These are phyloP conservation scores for Quadroppia sp. DNA, from an alignment of 2,888 invertebrate genomes.

Conservation along the genomic window DNA sequence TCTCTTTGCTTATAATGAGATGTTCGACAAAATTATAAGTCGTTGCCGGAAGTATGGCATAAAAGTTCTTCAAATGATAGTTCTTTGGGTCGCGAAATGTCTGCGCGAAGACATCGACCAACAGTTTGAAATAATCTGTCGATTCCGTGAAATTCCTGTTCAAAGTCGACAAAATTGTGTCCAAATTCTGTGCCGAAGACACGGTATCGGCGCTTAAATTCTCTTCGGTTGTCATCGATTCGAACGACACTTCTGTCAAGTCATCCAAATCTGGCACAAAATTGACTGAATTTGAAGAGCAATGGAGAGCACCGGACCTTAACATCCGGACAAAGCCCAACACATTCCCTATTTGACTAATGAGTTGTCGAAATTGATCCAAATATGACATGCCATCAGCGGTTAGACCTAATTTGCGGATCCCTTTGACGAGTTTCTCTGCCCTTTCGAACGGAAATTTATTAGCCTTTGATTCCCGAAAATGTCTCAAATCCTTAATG, in stretches of 20 bases:
- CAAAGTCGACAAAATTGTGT: conserved; percentile 71
- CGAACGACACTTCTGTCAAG: conserved; percentile 59
- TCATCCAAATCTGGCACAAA: conserved; percentile 77
- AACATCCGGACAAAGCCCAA: conserved; percentile 93
- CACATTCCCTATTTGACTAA: conserved; percentile 92
- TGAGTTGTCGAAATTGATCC: conserved; percentile 84
- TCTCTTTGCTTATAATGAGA: conserved; percentile 83
- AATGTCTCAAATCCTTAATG: conserved; percentile 59
- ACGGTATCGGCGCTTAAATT: conserved; percentile 35
- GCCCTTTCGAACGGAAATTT: conserved; percentile 76
- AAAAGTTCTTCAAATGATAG: conserved; percentile 84
- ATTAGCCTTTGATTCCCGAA: conserved; percentile 38
- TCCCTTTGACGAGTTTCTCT: conserved; percentile 86
- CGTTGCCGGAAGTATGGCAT: conserved; percentile 80
- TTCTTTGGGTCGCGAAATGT: conserved; percentile 75
- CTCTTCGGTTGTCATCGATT: conserved; percentile 62
- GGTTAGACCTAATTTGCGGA: conserved; percentile 76
- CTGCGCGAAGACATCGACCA: conserved; percentile 86
- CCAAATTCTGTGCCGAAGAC: conserved; percentile 67
- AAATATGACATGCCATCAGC: conserved; percentile 79
- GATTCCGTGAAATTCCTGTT: conserved; percentile 79
- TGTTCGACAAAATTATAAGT: conserved; percentile 93
- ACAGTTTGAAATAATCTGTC: conserved; percentile 79
- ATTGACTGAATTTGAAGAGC: conserved; percentile 81
- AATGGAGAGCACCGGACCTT: conserved; percentile 85